A percentile compares a stretch with the other conserved stretches of the same genome.
phyloP scores from a whole-genome alignment of 1,140 invertebrate species.

The Magallana gigas region DNA sequence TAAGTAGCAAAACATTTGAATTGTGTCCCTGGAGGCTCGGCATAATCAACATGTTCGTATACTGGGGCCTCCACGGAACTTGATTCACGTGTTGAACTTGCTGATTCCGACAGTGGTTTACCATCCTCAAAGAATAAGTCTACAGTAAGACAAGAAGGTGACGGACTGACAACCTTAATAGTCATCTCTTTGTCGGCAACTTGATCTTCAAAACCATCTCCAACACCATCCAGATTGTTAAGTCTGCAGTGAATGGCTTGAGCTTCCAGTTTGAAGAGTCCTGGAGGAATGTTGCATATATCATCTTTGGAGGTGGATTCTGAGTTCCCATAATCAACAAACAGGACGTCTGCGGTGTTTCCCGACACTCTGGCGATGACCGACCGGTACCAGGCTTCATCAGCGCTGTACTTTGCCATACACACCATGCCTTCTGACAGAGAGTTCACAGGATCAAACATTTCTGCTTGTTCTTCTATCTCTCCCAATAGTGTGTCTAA shows the following conservation, averaged over 20 bases:
- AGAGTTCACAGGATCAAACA: slow-evolving; percentile 37
- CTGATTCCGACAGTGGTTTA: slow-evolving; percentile 5
- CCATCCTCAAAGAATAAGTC: slow-evolving; percentile 41
- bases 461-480: slow-evolving; percentile 49
- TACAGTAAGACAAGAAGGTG: not conserved
- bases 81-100: not conserved
- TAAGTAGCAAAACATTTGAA: slow-evolving; percentile 63
- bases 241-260: slow-evolving; percentile 68
- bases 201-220: slow-evolving; percentile 56
- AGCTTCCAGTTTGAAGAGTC: slow-evolving; percentile 59
- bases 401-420: slow-evolving; percentile 86
- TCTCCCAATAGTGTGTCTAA: slow-evolving; percentile 79
- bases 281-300: slow-evolving; percentile 58
- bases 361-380: slow-evolving; percentile 81
- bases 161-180: slow-evolving; percentile 47
- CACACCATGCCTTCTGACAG: slow-evolving; percentile 83
- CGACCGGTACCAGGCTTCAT: slow-evolving; percentile 85
- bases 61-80: not conserved
- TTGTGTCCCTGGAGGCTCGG: slow-evolving; percentile 48
- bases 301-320: slow-evolving; percentile 72
- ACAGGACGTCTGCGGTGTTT: slow-evolving; percentile 76
- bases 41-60: slow-evolving; percentile 38
- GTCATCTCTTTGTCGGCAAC: slow-evolving; percentile 63
- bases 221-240: not conserved
- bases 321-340: slow-evolving; percentile 82